These are phyloP conservation scores for Actinia tenebrosa DNA, from an alignment of 64 coral and sea anemone genomes.

Conservation along the genomic window DNA sequence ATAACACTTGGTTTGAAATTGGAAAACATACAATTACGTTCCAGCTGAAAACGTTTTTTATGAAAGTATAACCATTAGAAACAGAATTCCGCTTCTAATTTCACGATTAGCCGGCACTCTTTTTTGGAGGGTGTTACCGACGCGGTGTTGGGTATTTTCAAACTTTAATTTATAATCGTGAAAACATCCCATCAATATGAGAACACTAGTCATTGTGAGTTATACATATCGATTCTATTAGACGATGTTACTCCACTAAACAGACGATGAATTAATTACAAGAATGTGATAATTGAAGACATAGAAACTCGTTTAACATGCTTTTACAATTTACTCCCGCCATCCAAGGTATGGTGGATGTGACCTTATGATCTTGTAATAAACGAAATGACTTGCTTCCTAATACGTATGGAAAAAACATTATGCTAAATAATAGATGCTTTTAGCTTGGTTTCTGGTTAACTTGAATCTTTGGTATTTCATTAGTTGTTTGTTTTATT, in stretches of 20 bases:
- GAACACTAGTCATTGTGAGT: too few relatives aligned
- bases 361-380: background rate
- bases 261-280: background rate
- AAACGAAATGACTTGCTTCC: background rate
- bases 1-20: too few relatives aligned
- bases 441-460: background rate
- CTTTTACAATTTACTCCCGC: too few relatives aligned
- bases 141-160: too few relatives aligned
- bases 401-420: background rate
- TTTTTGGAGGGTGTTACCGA: too few relatives aligned
- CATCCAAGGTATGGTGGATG: background rate
- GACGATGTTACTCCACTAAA: background rate
- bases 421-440: background rate
- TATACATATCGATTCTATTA: background rate
- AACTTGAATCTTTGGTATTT: background rate
- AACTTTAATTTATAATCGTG: too few relatives aligned
- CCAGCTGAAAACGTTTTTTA: too few relatives aligned
- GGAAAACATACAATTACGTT: too few relatives aligned
- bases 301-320: background rate
- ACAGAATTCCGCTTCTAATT: too few relatives aligned
- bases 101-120: too few relatives aligned
- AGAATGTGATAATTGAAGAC: background rate
- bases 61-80: too few relatives aligned
- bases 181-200: too few relatives aligned
- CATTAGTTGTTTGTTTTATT: background rate